Evolutionary conservation across 1,140 invertebrate species (phyloP).

Genomic region (Pemphigus obesinymphae): DNA sequence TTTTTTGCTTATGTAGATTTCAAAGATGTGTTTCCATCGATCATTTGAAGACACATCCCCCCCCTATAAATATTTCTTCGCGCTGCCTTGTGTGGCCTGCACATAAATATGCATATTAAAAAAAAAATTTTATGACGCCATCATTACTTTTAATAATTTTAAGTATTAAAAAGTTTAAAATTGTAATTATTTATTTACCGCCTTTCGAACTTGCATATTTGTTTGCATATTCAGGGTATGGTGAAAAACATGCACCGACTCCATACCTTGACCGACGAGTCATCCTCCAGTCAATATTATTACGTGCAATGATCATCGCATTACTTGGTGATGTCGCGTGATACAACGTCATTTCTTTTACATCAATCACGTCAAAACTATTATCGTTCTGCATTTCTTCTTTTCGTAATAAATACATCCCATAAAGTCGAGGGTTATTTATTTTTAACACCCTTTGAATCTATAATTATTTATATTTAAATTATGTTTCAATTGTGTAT

Average conservation of each 20-base stretch:
- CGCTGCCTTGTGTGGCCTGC: no score
- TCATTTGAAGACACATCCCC: no score
- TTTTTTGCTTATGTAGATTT: no score
- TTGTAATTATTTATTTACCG: background rate
- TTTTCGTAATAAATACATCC: background rate
- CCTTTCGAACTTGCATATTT: background rate
- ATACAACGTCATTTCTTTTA: background rate
- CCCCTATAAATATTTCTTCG: no score
- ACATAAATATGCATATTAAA: background rate
- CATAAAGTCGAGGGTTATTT: background rate
- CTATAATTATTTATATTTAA: no score
- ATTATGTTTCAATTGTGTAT: no score
- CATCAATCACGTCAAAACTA: background rate
- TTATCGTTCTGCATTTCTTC: background rate
- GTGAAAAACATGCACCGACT: background rate
- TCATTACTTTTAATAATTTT: no score
- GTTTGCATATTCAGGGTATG: background rate
- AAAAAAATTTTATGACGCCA: no score
- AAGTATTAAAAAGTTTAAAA: background rate
- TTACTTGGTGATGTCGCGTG: background rate
- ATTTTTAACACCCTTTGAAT: background rate
- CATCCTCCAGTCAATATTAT: background rate
- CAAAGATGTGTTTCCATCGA: no score
- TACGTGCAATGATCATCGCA: background rate
- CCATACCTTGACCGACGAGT: background rate